phyloP scores from a whole-genome alignment of 1,140 invertebrate species.

The Sinonovacula constricta region DNA sequence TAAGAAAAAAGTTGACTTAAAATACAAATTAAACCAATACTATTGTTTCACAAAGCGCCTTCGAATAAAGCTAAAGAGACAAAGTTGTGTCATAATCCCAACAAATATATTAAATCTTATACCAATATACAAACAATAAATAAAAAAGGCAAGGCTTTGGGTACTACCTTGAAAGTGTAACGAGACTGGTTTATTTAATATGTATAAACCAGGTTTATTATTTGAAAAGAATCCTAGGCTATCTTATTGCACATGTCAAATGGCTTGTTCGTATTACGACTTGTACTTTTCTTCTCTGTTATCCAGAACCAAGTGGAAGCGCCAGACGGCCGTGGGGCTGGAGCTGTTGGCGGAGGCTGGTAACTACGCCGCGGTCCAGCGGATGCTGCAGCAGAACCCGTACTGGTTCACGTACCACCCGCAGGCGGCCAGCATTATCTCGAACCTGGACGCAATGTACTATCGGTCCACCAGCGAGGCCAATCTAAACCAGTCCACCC shows the following conservation, averaged over 20 bases:
- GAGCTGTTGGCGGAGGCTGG: slow-evolving; percentile 97
- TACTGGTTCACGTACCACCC: slow-evolving; percentile 82
- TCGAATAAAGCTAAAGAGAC: too few relatives aligned
- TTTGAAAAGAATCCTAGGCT: neutral
- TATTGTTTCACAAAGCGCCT: too few relatives aligned
- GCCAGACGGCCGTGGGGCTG: slow-evolving; percentile 97
- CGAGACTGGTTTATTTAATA: neutral
- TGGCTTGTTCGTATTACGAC: neutral
- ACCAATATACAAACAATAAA: slow-evolving; percentile 7
- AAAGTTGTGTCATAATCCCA: too few relatives aligned
- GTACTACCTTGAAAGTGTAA: neutral
- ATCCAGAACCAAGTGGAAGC: slow-evolving; percentile 99
- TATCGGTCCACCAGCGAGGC: slow-evolving; percentile 75
- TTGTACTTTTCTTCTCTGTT: slow-evolving; percentile 75
- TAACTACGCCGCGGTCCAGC: slow-evolving; percentile 97
- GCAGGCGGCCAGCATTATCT: slow-evolving; percentile 73
- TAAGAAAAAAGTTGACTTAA: too few relatives aligned
- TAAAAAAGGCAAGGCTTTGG: neutral
- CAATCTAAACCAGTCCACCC: slow-evolving; percentile 52
- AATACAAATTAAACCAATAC: too few relatives aligned
- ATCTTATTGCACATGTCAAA: too few relatives aligned
- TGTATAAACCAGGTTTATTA: neutral
- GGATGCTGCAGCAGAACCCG: slow-evolving; percentile 88
- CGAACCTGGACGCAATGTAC: slow-evolving; percentile 78
- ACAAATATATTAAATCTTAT: slow-evolving; percentile 13